Evolutionary conservation across 2,113 vertebrate genomes (phyloP), one percentile per base, ranked within the genome.

Genomic region (Orycteropus afer): DNA sequence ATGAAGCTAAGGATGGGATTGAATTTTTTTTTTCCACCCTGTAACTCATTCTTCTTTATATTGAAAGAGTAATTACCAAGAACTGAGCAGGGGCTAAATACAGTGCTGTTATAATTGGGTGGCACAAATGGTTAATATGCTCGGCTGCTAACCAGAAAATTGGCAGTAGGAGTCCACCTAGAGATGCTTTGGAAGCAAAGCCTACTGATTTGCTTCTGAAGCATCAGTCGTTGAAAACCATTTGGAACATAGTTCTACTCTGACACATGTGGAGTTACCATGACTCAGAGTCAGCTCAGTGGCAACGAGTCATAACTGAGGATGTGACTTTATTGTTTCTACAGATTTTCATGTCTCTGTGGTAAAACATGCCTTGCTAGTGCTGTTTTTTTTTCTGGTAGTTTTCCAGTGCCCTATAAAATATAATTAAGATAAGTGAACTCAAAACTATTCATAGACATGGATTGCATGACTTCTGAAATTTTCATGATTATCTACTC

Each of bases 41-140:
- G 55, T 90, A 65, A 49, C 23, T 81, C 59, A 74, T 88, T 92
- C 88, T 94, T 92, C 37, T 82, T 47, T 93, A 40, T 79, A 17
- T 69, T 89, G 53, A 81, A 53, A 59, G 80, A 11, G 9, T 59
- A 45, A 65, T 79, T 90, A n/a, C 12, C 18, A 4, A 93, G 73
- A 92, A 71, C 20, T 61, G 42, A 77, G 17, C 57, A 37, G 42
- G 45, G 12, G 14, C 27, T 85, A 79, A 90, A 87, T 84, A 82
- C 0, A 57, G 18, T 65, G 77, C 91, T 84, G 13, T 53, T 86
- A 3, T 57, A 47, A 22, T 22, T 71, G 67, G 20, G 67, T 71
- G 67, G 18, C 14, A n/a, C 34, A 67, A 15, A n/a, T 7, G 14
- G 34, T 34, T 34, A n/a, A 7, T n/a, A 14, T 14, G 3, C n/a